Evolutionary conservation across 2,113 vertebrate genomes (phyloP), one percentile per base, ranked within the genome.

Genomic region (Herpetotheres cachinnans): DNA sequence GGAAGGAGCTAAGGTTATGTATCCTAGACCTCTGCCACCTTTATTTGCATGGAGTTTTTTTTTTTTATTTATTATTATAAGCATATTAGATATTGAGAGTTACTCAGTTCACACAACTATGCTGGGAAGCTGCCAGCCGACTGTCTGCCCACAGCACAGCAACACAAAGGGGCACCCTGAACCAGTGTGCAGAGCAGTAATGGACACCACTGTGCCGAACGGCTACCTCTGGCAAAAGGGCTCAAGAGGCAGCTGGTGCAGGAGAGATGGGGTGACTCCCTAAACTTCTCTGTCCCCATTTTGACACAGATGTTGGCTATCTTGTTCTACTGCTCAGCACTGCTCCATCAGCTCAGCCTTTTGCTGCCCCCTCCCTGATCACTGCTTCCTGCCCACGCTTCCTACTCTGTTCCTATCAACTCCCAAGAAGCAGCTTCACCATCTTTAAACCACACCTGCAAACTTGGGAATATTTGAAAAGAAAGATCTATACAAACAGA

Each of bases 291-390:
- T 40, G 42, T 52, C 30, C 47, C 27, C 21, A 27, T 80, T 88
- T 59, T 46, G 69, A 67, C 27, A 25, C 15, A 26, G n/a, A 34
- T 0, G 0, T 3, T 56, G 54, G 52, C 36, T 46, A 40, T 52
- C 49, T 20, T 15, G 7, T 61, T 34, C 63, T 42, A 16, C 66
- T n/a, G n/a, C 32, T 93, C 44, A 32, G 44, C 11, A 24, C 32
- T 19, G 24, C 34, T 94, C 36, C 77, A 25, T n/a, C 61, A 89
- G 50, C 50, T 65, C 58, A 55, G 82, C n/a, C 49, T n/a, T 62
- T 81, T 5, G 0, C 40, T 78, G 40, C 7, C 46, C 71, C 10
- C 40, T 94, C 34, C 59, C 46, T 7, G 7, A 54, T 24, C 58
- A 63, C 30, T 3, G 3, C 77, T 27, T 81, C 69, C 66, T 80